Percentiles rank a stretch among this genome's conserved stretches.
phyloP scores from a whole-genome alignment of 1,140 invertebrate genomes.

The Bombus pyrosoma region DNA sequence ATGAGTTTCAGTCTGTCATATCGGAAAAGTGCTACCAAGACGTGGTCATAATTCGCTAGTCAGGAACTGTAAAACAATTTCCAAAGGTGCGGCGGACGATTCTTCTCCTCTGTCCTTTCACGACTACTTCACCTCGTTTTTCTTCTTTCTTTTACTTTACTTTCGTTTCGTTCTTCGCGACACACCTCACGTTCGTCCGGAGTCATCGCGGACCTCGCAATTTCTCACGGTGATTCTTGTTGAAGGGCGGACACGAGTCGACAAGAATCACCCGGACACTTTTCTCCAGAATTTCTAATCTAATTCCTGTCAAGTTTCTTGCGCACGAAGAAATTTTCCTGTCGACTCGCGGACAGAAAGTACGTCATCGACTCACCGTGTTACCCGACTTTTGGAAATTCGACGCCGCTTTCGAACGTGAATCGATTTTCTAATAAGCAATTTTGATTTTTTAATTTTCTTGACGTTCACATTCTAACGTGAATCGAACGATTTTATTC shows the following conservation, averaged over 20 bases:
- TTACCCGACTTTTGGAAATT: neutral
- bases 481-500: neutral
- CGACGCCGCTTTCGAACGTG: neutral
- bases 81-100: neutral
- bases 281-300: constrained; percentile 47
- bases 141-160: neutral
- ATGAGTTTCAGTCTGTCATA: neutral
- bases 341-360: constrained; percentile 14
- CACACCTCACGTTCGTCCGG: constrained; percentile 38
- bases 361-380: constrained; percentile 6
- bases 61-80: constrained; percentile 20
- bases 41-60: neutral
- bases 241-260: constrained; percentile 36
- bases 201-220: constrained; percentile 42
- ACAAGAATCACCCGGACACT: constrained; percentile 38
- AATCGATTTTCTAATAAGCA: neutral
- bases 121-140: neutral
- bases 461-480: no score
- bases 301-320: constrained; percentile 46
- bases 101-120: neutral
- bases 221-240: constrained; percentile 43
- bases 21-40: neutral
- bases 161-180: constrained; percentile 14
- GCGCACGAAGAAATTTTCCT: neutral
- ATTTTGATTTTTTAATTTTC: neutral